Evolutionary conservation across 2,888 invertebrate species (phyloP), one percentile per base, ranked within the genome.

Genomic region (Dynastes maya): DNA sequence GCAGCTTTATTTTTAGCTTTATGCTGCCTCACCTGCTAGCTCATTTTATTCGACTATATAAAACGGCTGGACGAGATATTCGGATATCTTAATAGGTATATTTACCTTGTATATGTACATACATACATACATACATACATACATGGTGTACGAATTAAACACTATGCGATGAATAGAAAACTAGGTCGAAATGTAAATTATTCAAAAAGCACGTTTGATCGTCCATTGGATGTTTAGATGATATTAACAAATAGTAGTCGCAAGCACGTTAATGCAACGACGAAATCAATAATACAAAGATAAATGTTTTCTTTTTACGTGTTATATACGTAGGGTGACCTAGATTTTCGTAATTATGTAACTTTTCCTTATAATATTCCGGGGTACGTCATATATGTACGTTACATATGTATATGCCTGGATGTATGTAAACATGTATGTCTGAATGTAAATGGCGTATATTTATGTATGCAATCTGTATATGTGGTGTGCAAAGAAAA

Each of bases 21-120:
- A 63, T 70, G 80, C 77, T 65, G 80, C 80, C 80, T 80, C 80
- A 81, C 80, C 81, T 81, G 81, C 77, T 79, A 79, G 80, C 68
- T 68, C 49, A 68, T 68, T 68, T 68, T 68, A 68, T 68, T 76
- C 67, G 16, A 68, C 27, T 45, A 68, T 11, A 49, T 13, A 49
- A 68, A 68, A 68, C 32, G 9, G 27, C 5, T 11, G 49, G 49
- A 68, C 45, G 68, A 53, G 53, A n/a, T 53, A n/a, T 53, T n/a
- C 16, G 53, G 16, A 53, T n/a, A 53, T 53, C n/a, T 53, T 45
- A 11, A 45, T 45, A 45, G 45, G 45, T 11, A 45, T 45, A 45
- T 45, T 45, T 45, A 11, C 45, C 11, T 11, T 45, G 8, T 11
- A 45, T 8, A 11, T 11, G 5, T 5, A 37, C 37, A 5, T 37